Evolutionary conservation across 2,888 invertebrate genomes (phyloP).

Genomic region (Clitarchus hookeri): DNA sequence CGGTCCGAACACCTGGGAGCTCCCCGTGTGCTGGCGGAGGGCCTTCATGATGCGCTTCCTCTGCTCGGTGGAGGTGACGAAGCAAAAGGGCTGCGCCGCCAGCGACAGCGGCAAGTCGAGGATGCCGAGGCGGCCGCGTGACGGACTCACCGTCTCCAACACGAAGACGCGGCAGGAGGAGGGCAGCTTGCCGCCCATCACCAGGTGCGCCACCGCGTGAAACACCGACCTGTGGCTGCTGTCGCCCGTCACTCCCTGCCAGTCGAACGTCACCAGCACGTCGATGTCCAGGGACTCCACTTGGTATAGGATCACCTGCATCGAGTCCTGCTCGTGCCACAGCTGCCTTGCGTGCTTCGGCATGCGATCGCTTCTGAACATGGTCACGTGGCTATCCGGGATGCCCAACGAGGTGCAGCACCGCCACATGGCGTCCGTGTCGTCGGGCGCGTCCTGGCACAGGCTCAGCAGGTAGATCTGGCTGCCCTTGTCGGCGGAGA

Average conservation of each 20-base stretch:
- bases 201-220: background rate
- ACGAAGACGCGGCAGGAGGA: background rate
- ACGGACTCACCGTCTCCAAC: background rate
- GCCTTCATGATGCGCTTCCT: background rate
- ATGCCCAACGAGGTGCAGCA: background rate
- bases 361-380: background rate
- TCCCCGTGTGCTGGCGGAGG: background rate
- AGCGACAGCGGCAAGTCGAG: background rate
- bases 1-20: background rate
- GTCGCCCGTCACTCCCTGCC: background rate
- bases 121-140: background rate
- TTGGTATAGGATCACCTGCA: background rate
- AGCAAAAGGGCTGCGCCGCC: background rate
- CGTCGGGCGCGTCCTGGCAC: background rate
- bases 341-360: background rate
- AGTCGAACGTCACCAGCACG: background rate
- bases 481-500: background rate
- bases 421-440: background rate
- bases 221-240: background rate
- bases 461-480: slow-evolving; percentile 10
- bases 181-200: background rate
- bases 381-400: background rate
- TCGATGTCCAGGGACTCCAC: slow-evolving; percentile 15
- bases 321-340: background rate
- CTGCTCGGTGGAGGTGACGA: background rate